Conservation (phyloP, 1,140 invertebrate genomes). For the Brachionus asplanchnoidis region DNA sequence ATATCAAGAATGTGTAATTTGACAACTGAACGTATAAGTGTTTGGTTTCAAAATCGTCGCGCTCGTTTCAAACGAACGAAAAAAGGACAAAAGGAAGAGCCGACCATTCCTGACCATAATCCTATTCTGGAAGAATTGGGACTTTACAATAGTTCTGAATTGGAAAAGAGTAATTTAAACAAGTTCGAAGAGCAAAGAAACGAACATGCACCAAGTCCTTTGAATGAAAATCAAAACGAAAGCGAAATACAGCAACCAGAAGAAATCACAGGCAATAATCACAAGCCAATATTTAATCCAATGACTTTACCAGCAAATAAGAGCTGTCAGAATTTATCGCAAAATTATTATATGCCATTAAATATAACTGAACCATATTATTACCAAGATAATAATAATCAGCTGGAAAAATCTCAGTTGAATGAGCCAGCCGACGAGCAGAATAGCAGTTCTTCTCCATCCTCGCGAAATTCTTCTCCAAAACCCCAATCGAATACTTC, state of each 20-base stretch:
- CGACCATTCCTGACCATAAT: not conserved
- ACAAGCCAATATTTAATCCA: not conserved
- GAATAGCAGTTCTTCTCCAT: not conserved
- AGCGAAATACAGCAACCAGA: not conserved
- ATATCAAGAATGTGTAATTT: constrained; percentile 29
- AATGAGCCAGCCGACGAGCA: not conserved
- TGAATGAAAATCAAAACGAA: constrained; percentile 2
- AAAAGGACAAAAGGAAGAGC: not conserved
- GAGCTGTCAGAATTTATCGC: not conserved
- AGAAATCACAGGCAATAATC: too few species aligned
- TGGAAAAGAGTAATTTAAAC: not conserved
- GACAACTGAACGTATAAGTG: constrained; percentile 12
- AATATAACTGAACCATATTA: not conserved
- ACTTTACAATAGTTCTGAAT: not conserved
- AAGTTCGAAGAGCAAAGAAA: not conserved
- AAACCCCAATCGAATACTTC: not conserved
- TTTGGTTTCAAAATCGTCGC: constrained; percentile 42
- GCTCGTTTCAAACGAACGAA: constrained; percentile 38
- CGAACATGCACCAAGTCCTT: not conserved
- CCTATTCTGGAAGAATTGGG: not conserved
- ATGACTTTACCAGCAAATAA: not conserved
- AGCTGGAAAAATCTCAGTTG: not conserved
- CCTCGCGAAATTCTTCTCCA: not conserved
- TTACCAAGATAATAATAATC: not conserved
- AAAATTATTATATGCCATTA: not conserved